Evolutionary conservation across 92 coral and sea anemone species (phyloP).

Genomic region (Hydrozoanthus gracilis): DNA sequence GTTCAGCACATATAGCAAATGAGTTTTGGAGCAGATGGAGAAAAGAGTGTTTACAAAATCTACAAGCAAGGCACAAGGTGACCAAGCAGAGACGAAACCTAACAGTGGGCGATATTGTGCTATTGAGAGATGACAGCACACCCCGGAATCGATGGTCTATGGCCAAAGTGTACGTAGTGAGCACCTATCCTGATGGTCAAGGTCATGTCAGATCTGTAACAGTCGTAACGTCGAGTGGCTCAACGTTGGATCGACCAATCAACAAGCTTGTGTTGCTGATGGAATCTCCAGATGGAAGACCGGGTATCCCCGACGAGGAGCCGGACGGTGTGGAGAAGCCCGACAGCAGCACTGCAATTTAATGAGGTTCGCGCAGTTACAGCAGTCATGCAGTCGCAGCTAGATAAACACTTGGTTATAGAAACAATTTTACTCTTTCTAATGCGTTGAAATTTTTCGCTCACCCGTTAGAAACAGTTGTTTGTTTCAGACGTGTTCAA

Average conservation of each 20-base stretch:
- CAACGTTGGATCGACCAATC: conserved; percentile 47
- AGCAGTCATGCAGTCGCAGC: not conserved
- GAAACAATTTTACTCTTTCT: not conserved
- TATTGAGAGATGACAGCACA: conserved; percentile 52
- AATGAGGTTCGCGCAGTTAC: not conserved
- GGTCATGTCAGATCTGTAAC: not conserved
- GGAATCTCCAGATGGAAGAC: conserved; percentile 50
- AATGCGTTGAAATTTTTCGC: not conserved
- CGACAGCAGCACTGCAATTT: not conserved
- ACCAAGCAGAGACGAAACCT: not conserved
- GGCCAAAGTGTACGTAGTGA: conserved; percentile 49
- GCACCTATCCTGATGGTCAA: conserved; percentile 44
- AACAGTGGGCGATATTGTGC: conserved; percentile 37
- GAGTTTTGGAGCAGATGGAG: conserved; percentile 69
- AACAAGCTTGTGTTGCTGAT: conserved; percentile 50
- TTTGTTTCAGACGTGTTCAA: not conserved
- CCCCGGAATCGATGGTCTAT: conserved; percentile 58
- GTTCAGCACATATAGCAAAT: conserved; percentile 58
- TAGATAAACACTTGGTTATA: not conserved
- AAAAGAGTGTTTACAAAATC: conserved; percentile 45
- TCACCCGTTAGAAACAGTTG: not conserved
- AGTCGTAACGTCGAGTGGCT: conserved; percentile 38
- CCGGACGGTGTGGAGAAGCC: conserved; percentile 28
- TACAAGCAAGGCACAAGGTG: not conserved
- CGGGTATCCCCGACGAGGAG: conserved; percentile 66